Conservation (phyloP, 2,113 vertebrate genomes). For the Osmerus eperlanus region DNA sequence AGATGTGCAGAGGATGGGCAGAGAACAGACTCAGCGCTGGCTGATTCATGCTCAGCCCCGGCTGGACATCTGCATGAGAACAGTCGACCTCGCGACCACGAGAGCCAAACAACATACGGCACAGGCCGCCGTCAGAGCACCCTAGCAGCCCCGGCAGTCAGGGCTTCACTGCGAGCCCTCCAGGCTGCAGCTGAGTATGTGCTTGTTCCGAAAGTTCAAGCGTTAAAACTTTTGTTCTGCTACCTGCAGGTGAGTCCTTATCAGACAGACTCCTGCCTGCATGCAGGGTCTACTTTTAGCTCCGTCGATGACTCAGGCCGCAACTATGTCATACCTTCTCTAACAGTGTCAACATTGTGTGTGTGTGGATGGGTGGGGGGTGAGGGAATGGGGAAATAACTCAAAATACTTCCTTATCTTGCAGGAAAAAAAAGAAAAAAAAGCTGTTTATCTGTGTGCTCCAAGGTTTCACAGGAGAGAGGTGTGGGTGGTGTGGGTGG, state of each 20-base stretch:
- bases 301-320: slow-evolving; percentile 43
- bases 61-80: slow-evolving; percentile 13
- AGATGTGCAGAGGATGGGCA: slow-evolving; percentile 16
- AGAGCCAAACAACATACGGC: slow-evolving; percentile 1
- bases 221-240: slow-evolving; percentile 29
- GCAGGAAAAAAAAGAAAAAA: background rate
- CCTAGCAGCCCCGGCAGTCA: no score
- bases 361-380: slow-evolving; percentile 10
- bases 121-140: background rate
- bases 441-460: slow-evolving; percentile 51
- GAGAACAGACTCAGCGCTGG: slow-evolving; percentile 14
- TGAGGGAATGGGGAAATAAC: background rate
- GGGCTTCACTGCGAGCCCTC: background rate
- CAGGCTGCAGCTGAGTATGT: background rate
- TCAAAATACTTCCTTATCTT: slow-evolving; percentile 16
- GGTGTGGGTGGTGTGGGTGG: slow-evolving; percentile 25
- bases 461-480: slow-evolving; percentile 44
- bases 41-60: slow-evolving; percentile 17
- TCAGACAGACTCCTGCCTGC: slow-evolving; percentile 11
- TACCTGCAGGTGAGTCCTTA: slow-evolving; percentile 38
- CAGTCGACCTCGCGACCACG: background rate
- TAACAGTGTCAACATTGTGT: slow-evolving; percentile 32
- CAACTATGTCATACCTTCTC: slow-evolving; percentile 30
- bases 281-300: slow-evolving; percentile 41
- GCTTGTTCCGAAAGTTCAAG: slow-evolving; percentile 21